Conservation (phyloP, 2,113 vertebrate genomes). For the Nibea albiflora region DNA sequence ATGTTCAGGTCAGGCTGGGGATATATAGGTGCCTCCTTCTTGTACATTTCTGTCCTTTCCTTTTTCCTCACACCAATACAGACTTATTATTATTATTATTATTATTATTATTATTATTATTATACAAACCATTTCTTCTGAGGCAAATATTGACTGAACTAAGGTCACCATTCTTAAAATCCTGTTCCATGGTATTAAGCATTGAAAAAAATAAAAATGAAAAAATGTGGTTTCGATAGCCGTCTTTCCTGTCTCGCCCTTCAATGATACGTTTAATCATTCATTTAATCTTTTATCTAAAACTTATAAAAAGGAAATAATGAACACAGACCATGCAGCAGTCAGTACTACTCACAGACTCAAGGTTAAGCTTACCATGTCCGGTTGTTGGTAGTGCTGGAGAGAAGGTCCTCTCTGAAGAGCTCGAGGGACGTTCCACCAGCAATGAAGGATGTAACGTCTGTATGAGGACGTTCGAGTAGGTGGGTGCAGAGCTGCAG, state of each 20-base stretch:
- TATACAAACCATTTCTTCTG: slow-evolving; percentile 86
- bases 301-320: too few species aligned
- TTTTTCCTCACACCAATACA: slow-evolving; percentile 90
- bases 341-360: too few species aligned
- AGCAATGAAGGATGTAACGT: too few species aligned
- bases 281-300: too few species aligned
- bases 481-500: too few species aligned
- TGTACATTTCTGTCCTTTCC: slow-evolving; percentile 91
- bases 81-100: slow-evolving; percentile 82
- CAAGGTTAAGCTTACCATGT: too few species aligned
- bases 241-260: slow-evolving; percentile 62
- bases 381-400: too few species aligned
- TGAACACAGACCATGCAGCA: too few species aligned
- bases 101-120: slow-evolving; percentile 70
- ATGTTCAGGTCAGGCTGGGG: slow-evolving; percentile 90
- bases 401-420: too few species aligned
- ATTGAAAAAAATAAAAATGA: slow-evolving; percentile 88
- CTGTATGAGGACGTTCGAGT: too few species aligned
- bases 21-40: slow-evolving; percentile 92
- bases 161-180: slow-evolving; percentile 92
- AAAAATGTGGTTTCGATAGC: slow-evolving; percentile 88
- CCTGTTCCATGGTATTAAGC: slow-evolving; percentile 94
- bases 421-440: too few species aligned
- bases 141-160: slow-evolving; percentile 91
- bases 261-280: background rate